phyloP scores from a whole-genome alignment of 2,113 vertebrate genomes.

The Eudyptes chrysolophus region DNA sequence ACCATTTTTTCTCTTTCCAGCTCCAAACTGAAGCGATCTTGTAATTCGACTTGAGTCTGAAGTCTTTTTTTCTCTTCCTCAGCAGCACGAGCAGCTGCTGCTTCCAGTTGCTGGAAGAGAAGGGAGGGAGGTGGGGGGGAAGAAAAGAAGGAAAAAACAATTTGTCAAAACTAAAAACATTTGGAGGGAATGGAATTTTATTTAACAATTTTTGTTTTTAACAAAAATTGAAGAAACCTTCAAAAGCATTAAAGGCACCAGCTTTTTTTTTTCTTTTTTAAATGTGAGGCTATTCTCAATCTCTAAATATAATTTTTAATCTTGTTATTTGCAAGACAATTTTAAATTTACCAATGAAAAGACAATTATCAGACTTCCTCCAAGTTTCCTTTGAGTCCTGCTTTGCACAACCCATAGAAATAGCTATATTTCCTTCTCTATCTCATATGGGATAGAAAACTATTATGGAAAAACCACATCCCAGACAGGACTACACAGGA shows the following conservation, averaged over 20 bases:
- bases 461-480: background rate
- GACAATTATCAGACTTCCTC: background rate
- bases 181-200: background rate
- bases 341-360: background rate
- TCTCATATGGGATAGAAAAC: background rate
- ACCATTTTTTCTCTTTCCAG: slow-evolving; percentile 94
- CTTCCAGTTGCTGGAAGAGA: slow-evolving; percentile 86
- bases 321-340: background rate
- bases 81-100: slow-evolving; percentile 85
- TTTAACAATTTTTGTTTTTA: background rate
- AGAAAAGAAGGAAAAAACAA: background rate
- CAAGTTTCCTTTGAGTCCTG: background rate
- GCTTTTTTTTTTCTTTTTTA: background rate
- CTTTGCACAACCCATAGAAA: background rate
- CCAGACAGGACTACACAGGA: background rate
- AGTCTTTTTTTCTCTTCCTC: slow-evolving; percentile 89
- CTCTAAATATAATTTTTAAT: background rate
- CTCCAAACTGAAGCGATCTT: slow-evolving; percentile 88
- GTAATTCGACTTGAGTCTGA: slow-evolving; percentile 91
- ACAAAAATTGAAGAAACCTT: background rate
- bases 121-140: background rate
- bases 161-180: background rate
- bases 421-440: background rate
- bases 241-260: background rate
- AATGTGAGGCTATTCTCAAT: background rate